These are phyloP conservation scores for Heteractis magnifica DNA, from an alignment of 92 coral and sea anemone genomes.

Conservation along the genomic window DNA sequence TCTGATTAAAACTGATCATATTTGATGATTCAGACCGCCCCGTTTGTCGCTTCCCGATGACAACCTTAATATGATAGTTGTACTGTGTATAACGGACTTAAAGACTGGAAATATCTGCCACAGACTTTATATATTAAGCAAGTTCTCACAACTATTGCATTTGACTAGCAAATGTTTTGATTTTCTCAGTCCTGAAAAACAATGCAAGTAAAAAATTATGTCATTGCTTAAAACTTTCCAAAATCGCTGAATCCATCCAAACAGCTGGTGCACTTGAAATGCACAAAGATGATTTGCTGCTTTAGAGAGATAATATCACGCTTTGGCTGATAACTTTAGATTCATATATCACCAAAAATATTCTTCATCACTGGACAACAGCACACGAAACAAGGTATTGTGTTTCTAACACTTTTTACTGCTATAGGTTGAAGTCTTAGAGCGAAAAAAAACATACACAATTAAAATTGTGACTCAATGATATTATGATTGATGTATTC, in stretches of 20 bases:
- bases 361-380: neutral
- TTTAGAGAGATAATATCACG: neutral
- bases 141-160: neutral
- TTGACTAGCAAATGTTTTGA: neutral
- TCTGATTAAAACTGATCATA: too few species aligned
- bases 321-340: neutral
- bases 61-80: too few species aligned
- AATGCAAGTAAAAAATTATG: neutral
- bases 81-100: too few species aligned
- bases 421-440: too few species aligned
- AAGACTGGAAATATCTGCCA: too few species aligned
- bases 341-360: neutral
- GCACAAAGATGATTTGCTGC: constrained; percentile 5
- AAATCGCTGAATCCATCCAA: neutral
- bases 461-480: too few species aligned
- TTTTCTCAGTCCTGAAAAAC: neutral
- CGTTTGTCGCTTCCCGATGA: too few species aligned
- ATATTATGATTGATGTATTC: too few species aligned
- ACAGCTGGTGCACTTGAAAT: constrained; percentile 36
- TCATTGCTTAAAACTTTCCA: neutral
- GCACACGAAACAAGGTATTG: neutral
- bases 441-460: too few species aligned
- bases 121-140: too few species aligned
- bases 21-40: too few species aligned
- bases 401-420: too few species aligned